Conservation (phyloP, 2,113 vertebrate genomes). For the Oreotrochilus melanogaster region DNA sequence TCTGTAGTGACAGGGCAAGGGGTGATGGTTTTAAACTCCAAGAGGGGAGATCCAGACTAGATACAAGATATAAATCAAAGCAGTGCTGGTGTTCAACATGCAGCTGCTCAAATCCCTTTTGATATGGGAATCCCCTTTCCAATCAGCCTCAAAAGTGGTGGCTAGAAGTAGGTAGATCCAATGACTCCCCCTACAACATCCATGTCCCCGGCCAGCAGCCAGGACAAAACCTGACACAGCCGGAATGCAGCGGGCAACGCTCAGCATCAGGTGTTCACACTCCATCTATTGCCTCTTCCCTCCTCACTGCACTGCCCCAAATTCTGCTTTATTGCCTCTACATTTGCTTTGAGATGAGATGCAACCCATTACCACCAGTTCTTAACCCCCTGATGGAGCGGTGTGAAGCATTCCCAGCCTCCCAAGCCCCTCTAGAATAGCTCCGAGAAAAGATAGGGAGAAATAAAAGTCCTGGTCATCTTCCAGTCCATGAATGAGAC, state of each 20-base stretch:
- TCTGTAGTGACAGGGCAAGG: not conserved
- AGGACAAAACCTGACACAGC: not conserved
- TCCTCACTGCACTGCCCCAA: not conserved
- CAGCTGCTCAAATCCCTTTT: not conserved
- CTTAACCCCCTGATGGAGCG: not conserved
- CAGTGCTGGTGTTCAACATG: accelerated
- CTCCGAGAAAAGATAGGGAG: not conserved
- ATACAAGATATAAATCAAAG: not conserved
- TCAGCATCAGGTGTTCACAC: not conserved
- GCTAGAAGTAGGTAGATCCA: not conserved
- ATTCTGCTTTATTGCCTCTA: not conserved
- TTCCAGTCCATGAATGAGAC: not conserved
- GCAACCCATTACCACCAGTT: not conserved
- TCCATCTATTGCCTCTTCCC: not conserved
- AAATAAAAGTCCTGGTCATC: not conserved
- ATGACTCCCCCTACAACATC: not conserved
- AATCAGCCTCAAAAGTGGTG: not conserved
- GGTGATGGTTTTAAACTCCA: not conserved
- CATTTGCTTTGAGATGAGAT: not conserved
- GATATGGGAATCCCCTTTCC: not conserved
- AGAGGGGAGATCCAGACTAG: not conserved
- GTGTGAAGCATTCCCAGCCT: not conserved
- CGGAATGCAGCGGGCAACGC: not conserved
- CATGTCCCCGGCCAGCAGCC: not conserved
- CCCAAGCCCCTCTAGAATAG: not conserved